Percentiles rank a stretch among this genome's conserved stretches.
These are phyloP conservation scores for Ennomos quercinarius DNA, from an alignment of 2,888 invertebrate genomes.

Conservation along the genomic window DNA sequence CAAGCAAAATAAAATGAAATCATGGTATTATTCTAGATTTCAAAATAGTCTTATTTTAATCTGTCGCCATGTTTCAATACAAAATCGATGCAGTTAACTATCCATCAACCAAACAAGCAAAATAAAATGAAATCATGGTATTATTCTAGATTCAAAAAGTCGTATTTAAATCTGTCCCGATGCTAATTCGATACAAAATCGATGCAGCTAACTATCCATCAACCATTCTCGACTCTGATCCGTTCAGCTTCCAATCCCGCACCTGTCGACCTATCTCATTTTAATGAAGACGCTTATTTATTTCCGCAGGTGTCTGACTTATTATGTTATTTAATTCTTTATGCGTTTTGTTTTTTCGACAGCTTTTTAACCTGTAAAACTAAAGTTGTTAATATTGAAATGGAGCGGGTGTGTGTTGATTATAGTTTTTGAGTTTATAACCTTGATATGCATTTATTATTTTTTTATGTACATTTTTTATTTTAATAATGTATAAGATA, in stretches of 20 bases:
- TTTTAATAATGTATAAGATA: too few relatives aligned
- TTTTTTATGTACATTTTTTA: too few relatives aligned
- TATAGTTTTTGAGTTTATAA: too few relatives aligned
- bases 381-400: constrained; percentile 27
- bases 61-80: too few relatives aligned
- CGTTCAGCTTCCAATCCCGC: constrained; percentile 61
- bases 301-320: constrained; percentile 78
- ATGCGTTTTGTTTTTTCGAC: constrained; percentile 81
- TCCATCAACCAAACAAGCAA: too few relatives aligned
- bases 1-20: too few relatives aligned
- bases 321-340: constrained; percentile 82
- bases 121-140: too few relatives aligned
- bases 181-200: constrained; percentile 45
- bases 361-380: constrained; percentile 56
- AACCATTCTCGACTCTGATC: constrained; percentile 47
- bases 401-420: background rate
- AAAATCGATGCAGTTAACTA: too few relatives aligned
- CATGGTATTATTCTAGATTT: too few relatives aligned
- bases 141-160: too few relatives aligned
- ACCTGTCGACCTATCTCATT: constrained; percentile 76
- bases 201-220: constrained; percentile 41
- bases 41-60: too few relatives aligned
- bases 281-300: constrained; percentile 79
- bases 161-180: constrained; percentile 16
- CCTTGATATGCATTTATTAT: too few relatives aligned